Evolutionary conservation across 2,888 invertebrate genomes (phyloP).

Genomic region (Alviniconcha strummeri): DNA sequence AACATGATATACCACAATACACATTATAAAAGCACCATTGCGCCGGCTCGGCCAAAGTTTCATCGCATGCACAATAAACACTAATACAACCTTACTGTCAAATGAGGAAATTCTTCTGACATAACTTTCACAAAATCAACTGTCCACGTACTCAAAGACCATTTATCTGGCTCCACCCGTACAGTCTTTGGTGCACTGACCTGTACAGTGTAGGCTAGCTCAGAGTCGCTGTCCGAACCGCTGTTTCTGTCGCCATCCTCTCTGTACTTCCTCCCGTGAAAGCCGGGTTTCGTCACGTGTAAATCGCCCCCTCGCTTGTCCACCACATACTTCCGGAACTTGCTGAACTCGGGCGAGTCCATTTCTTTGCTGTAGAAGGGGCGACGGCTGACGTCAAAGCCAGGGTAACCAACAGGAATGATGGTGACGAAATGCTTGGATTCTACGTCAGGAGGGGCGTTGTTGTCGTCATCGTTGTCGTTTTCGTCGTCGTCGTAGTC

Average conservation of each 20-base stretch:
- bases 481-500: conserved; percentile 5
- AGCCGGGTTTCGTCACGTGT: background rate
- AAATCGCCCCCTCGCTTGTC: background rate
- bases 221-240: conserved; percentile 27
- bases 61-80: no score
- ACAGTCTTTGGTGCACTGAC: background rate
- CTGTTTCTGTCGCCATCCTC: background rate
- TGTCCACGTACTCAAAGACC: no score
- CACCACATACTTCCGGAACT: conserved; percentile 32
- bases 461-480: conserved; percentile 8
- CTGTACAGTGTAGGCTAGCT: background rate
- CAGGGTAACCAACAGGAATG: conserved; percentile 56
- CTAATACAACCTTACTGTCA: no score
- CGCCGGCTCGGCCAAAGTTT: no score
- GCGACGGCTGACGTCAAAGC: conserved; percentile 32
- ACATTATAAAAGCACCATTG: no score
- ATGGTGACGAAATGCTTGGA: conserved; percentile 58
- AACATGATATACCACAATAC: no score
- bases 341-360: conserved; percentile 36
- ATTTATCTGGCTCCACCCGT: no score
- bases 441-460: conserved; percentile 22
- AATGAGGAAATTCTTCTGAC: no score
- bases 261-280: background rate
- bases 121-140: no score
- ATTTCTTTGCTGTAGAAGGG: conserved; percentile 37